Percentiles rank a stretch among this genome's conserved stretches.
Evolutionary conservation across 2,113 vertebrate species (phyloP).

Genomic region (Furnarius figulus): DNA sequence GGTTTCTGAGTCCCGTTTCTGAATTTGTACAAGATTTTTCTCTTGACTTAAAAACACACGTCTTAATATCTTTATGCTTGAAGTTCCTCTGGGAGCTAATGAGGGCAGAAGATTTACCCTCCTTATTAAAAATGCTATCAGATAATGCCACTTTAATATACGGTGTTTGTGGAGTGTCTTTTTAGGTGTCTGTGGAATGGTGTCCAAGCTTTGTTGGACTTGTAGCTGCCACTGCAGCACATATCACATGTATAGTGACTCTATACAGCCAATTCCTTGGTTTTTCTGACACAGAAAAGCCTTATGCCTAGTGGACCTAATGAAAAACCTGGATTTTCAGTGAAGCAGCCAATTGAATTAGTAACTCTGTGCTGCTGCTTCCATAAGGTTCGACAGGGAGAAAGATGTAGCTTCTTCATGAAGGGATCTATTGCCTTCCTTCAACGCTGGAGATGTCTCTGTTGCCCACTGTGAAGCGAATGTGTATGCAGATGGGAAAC

Average conservation of each 20-base stretch:
- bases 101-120: neutral
- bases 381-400: neutral
- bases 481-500: neutral
- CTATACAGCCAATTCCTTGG: neutral
- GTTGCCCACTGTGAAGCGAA: neutral
- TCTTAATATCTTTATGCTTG: neutral
- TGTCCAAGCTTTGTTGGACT: neutral
- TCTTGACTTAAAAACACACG: neutral
- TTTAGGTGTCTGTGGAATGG: neutral
- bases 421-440: neutral
- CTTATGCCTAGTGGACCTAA: neutral
- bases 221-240: neutral
- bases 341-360: neutral
- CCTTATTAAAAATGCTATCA: neutral
- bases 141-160: neutral
- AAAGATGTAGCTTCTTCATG: neutral
- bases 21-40: neutral
- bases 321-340: neutral
- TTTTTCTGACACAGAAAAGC: neutral
- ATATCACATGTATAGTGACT: fast-evolving
- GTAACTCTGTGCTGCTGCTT: neutral
- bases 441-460: neutral
- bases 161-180: neutral
- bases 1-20: neutral
- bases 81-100: neutral